Base-by-base conservation (phyloP, 2,888 invertebrate species). In the Oeneis ivallda region DNA sequence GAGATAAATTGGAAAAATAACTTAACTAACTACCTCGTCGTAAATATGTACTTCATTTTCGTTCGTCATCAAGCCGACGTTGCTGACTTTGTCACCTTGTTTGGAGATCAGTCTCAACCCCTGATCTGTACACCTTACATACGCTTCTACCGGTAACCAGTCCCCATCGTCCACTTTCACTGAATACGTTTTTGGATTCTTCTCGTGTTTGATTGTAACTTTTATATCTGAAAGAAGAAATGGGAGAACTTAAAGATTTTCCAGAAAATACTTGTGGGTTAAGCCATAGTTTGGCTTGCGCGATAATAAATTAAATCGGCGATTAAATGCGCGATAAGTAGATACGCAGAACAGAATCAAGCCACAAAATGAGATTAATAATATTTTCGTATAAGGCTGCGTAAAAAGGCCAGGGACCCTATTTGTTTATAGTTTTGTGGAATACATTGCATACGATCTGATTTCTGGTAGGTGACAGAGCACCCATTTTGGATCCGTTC, bases 161-260 rank as follows among this genome's bases (percentile, higher is more conserved):
- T 87, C 87, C 19, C 93, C 92, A 43, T 93, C 87, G 79, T 84
- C 86, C 83, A 91, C 87, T 72, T 80, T 81, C 5, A 91, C 85
- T 32, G 74, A 75, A 75, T 88, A 92, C 0, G 77, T 74, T 72
- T 87, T 84, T 0, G 85, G 84, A 1, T 73, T 56, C 32, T 85
- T 90, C 34, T 85, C 78, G 73, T 93, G 94, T 77, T 93, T 93
- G 0, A 95, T 90, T 68, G 92, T 89, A 15, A 95, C 92, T 68
- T 83, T 82, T 56, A 91, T 71, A 72, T 93, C 94, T 94, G 79
- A 17, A 77, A 82, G 62, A 17, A 60, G 9, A 32, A 62, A 64
- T 59, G 6, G 7, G 5, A 41, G 19, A 8, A 41, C 19, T 10
- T 43, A 26, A 13, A 11, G 10, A n/a, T n/a, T 53, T 19, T 37